Evolutionary conservation across 2,888 invertebrate genomes (phyloP).

Genomic region (Lingula anatina): DNA sequence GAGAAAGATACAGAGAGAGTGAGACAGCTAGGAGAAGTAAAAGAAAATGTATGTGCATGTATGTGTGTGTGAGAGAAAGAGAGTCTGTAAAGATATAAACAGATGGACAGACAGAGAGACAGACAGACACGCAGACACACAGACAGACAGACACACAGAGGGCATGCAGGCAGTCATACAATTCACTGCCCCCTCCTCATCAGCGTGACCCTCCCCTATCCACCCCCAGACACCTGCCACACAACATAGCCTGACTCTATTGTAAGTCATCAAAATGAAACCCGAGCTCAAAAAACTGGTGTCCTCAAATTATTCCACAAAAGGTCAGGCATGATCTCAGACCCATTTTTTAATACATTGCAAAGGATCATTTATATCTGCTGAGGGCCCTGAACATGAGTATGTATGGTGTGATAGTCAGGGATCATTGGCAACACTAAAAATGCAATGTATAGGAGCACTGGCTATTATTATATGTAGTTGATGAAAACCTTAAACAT

Average conservation of each 20-base stretch:
- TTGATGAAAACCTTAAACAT: too few species aligned
- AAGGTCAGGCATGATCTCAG: too few species aligned
- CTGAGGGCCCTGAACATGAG: too few species aligned
- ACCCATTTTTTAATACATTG: too few species aligned
- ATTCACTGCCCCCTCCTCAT: neutral
- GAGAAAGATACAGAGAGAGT: slow-evolving; percentile 1
- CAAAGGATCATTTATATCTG: too few species aligned
- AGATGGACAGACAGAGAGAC: neutral
- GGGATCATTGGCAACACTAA: too few species aligned
- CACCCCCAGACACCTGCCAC: neutral
- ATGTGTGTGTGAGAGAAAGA: neutral
- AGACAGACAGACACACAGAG: neutral
- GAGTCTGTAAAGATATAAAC: slow-evolving; percentile 1
- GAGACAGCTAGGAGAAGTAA: neutral
- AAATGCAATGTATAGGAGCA: too few species aligned
- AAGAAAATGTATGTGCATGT: neutral
- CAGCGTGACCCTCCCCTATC: neutral
- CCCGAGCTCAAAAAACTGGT: neutral
- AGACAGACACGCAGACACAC: neutral
- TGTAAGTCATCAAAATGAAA: neutral
- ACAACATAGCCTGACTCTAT: neutral
- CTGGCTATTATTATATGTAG: too few species aligned
- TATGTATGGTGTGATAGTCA: too few species aligned
- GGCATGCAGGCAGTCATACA: neutral
- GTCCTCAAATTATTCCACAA: too few species aligned